These are phyloP conservation scores for Chloroceryle amazona DNA, from an alignment of 2,797 vertebrate species.

Conservation along the genomic window DNA sequence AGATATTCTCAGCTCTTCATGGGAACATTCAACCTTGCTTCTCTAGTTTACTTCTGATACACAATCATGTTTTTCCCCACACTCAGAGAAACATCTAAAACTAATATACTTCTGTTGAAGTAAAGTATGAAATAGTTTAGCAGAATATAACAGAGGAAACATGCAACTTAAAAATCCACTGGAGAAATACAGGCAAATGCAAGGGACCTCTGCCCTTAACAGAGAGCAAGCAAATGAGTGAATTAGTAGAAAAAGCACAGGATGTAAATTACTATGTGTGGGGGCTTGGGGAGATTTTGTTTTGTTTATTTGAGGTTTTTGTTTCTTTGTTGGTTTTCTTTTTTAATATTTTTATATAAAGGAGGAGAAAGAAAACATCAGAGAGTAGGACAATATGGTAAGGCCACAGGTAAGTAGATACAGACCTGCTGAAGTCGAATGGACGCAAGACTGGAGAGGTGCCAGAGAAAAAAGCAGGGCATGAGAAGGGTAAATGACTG, in stretches of 20 bases:
- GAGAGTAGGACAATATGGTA: neutral
- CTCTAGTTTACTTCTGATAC: neutral
- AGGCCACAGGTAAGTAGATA: neutral
- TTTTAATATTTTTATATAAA: neutral
- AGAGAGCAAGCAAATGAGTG: neutral
- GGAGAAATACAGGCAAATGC: neutral
- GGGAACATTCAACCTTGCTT: neutral
- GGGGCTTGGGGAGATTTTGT: too few species aligned
- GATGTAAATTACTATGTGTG: neutral
- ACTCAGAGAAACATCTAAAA: neutral
- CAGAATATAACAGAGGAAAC: neutral
- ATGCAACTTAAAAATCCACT: neutral
- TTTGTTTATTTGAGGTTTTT: too few species aligned
- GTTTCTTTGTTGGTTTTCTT: too few species aligned
- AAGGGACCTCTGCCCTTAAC: neutral
- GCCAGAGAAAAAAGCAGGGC: neutral
- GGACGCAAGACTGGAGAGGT: neutral
- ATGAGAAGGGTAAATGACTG: neutral
- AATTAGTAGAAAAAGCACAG: neutral
- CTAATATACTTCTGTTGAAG: neutral
- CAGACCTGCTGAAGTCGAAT: neutral
- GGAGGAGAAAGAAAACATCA: neutral
- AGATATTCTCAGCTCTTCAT: neutral
- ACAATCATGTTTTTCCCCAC: neutral
- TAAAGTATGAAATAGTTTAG: neutral